Percentiles rank a stretch among this genome's conserved stretches.
Conservation (phyloP, 1,140 invertebrate species). For the Monomorium pharaonis region DNA sequence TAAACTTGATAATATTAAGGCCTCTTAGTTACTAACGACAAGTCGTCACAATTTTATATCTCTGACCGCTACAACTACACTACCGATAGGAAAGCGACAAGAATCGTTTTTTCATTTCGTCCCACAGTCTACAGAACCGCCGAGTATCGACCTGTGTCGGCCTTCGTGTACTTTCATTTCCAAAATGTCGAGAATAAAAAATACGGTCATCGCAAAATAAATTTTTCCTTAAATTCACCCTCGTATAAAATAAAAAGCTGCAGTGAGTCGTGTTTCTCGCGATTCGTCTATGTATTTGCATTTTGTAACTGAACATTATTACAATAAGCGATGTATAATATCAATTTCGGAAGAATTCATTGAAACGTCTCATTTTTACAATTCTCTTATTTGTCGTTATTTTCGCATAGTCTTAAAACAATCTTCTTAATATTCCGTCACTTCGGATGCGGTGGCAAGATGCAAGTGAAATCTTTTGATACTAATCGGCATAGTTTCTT, state of each 20-base stretch:
- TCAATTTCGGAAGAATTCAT: neutral
- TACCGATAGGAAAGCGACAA: constrained; percentile 63
- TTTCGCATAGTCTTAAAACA: neutral
- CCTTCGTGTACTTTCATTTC: neutral
- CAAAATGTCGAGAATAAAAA: neutral
- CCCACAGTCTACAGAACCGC: constrained; percentile 9
- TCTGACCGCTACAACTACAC: constrained; percentile 69
- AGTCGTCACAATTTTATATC: constrained; percentile 78
- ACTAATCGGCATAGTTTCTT: neutral
- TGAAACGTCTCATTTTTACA: neutral
- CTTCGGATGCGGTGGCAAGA: neutral
- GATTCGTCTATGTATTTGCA: neutral
- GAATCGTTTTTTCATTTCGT: constrained; percentile 7
- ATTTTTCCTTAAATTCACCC: neutral
- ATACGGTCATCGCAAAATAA: neutral
- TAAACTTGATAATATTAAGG: constrained; percentile 83
- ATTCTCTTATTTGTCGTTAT: neutral
- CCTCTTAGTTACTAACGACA: constrained; percentile 84
- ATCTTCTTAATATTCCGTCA: neutral
- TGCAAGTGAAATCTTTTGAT: neutral
- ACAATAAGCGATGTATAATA: neutral
- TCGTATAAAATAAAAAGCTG: neutral
- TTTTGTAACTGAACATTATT: neutral
- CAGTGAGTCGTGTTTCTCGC: neutral
- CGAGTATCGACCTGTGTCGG: constrained; percentile 38